Evolutionary conservation across 2,797 vertebrate species (phyloP).

Genomic region (Echeneis naucrates): DNA sequence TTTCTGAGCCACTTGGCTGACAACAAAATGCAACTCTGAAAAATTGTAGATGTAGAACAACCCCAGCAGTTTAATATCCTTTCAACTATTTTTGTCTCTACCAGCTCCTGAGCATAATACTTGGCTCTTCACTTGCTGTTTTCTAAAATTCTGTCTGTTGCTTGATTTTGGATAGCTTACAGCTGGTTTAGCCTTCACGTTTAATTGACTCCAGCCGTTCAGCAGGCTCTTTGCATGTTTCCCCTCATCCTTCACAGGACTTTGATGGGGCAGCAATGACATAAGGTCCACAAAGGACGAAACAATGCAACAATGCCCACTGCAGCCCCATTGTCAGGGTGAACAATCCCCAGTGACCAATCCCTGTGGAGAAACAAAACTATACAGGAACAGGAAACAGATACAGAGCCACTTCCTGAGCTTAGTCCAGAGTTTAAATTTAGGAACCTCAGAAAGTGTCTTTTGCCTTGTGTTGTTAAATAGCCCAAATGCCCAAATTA

Average conservation of each 20-base stretch:
- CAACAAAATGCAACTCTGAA: too few species aligned
- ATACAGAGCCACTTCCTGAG: conserved; percentile 77
- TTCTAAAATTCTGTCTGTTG: neutral
- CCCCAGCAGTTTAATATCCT: neutral
- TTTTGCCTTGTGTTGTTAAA: conserved; percentile 39
- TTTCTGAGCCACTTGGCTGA: neutral
- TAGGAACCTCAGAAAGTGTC: conserved; percentile 49
- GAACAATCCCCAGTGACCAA: conserved; percentile 68
- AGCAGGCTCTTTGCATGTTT: conserved; percentile 35
- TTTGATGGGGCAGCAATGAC: conserved; percentile 62
- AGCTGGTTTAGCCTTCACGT: neutral
- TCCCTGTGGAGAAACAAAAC: conserved; percentile 73
- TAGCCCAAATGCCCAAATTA: conserved; percentile 50
- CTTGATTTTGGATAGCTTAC: neutral
- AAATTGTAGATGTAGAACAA: too few species aligned
- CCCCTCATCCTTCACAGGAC: conserved; percentile 38
- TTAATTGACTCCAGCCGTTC: conserved; percentile 49
- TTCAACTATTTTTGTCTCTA: neutral
- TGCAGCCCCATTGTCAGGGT: conserved; percentile 75
- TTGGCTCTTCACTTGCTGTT: neutral
- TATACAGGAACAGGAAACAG: conserved; percentile 80
- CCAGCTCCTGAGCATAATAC: neutral
- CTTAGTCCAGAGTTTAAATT: conserved; percentile 67
- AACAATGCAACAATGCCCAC: conserved; percentile 82
- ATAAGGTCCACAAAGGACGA: conserved; percentile 48